Evolutionary conservation across 2,797 vertebrate species (phyloP), one percentile per base, ranked within the genome.

Genomic region (Selene dorsalis): DNA sequence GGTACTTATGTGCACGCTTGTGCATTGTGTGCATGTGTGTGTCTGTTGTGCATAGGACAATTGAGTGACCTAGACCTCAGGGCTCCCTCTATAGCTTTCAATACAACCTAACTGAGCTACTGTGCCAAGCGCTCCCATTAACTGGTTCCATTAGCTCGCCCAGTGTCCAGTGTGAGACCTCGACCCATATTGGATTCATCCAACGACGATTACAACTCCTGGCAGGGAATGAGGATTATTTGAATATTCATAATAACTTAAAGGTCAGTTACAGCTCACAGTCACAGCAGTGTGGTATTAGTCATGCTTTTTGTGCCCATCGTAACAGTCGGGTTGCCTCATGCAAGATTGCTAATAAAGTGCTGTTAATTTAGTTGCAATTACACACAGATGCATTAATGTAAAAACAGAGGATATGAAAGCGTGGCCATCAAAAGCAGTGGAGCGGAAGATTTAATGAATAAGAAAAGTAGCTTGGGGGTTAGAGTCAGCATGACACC

Each of bases 61-160:
- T 91, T 76, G 88, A 90, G 73, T 90, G 90, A 89, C 85, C 91
- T 73, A 79, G 84, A 86, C 89, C 92, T 87, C 76, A 66, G 80
- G 93, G 89, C 90, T 87, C 72, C 18, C 69, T 79, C 79, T 60
- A 59, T 64, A 72, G 75, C 80, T 85, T 85, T 83, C 73, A 87
- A 32, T 70, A 28, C 76, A 82, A 69, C 74, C 63, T 71, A 28
- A 64, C 45, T 84, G 84, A 80, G 39, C 73, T 59, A 45, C 59
- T 69, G 79, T 88, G 77, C 85, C 82, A 83, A 78, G 30, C 53
- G 72, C 69, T 84, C 74, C 80, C 75, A 87, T 89, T 84, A 77
- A 84, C 85, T 62, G 39, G 72, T 79, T 76, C 83, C 86, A 82
- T 89, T 89, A 89, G 79, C 72, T 75, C 9, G 32, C 52, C 75